Base-by-base conservation (phyloP, 2,113 vertebrate species). In the Cynoglossus semilaevis region DNA sequence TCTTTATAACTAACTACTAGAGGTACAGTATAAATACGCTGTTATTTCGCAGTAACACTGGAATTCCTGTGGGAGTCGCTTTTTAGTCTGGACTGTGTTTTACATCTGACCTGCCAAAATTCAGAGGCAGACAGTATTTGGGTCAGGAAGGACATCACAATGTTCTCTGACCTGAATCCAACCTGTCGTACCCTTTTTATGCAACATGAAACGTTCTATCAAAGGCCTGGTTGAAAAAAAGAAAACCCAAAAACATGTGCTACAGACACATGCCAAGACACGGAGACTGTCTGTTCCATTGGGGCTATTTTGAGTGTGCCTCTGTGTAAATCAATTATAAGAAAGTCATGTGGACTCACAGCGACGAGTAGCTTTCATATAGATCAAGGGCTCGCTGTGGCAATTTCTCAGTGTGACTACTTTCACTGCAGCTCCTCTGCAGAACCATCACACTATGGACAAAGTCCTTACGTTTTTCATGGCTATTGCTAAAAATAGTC, bases 311-410 rank as follows among this genome's bases (percentile, higher is more conserved):
- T 55, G 40, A 74, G 77, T 63, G 50, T 43, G 14, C 2, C 43
- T 57, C n/a, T 61, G 62, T 69, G 60, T 58, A 70, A 83, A 82
- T 74, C 63, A 59, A 47, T 70, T 76, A 75, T 79, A 70, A 72
- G 61, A 53, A 55, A 70, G 72, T 58, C 77, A 74, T 50, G 60
- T 19, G 60, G 41, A 63, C 54, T 61, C 57, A 45, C n/a, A 46
- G 13, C 60, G 50, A 61, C 65, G 55, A 46, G 8, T 8, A 17
- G 53, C 18, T 19, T 40, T 15, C 38, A 37, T 43, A 15, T 13
- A 34, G 17, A 15, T 36, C 1, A 41, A 49, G 38, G 55, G 45
- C 44, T 11, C 36, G 22, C 11, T 15, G 19, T 51, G 13, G 11
- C 51, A 44, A 40, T 12, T 43, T 16, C 16, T 15, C 15, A 51